phyloP scores from a whole-genome alignment of 64 coral and sea anemone genomes.

The Dendronephthya gigantea region DNA sequence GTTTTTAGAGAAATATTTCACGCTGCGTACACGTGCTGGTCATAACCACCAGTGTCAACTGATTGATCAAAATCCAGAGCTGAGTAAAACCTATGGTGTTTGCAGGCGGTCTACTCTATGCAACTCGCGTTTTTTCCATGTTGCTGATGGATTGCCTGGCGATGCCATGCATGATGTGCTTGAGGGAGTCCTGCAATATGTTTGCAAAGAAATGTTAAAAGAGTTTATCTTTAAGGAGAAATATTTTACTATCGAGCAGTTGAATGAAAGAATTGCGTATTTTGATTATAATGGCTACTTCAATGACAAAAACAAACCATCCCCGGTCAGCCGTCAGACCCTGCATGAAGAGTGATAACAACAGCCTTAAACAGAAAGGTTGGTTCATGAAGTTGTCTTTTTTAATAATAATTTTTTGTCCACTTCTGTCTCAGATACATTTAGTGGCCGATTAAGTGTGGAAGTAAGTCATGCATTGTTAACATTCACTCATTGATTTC shows the following conservation, averaged over 20 bases:
- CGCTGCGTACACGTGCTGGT: background rate
- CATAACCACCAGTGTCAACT: background rate
- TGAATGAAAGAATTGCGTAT: background rate
- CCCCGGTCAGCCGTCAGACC: background rate
- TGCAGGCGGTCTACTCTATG: background rate
- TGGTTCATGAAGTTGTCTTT: background rate
- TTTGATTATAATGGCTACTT: background rate
- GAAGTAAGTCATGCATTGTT: too few relatives aligned
- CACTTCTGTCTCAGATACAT: too few relatives aligned
- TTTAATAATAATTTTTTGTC: too few relatives aligned
- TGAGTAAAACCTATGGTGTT: conserved; percentile 2
- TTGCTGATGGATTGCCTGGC: background rate
- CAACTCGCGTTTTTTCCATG: background rate
- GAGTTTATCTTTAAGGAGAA: background rate
- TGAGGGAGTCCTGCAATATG: background rate
- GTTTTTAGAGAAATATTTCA: conserved; percentile 11
- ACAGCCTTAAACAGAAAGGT: background rate
- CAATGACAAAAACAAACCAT: conserved; percentile 6
- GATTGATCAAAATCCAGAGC: background rate
- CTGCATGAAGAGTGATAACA: background rate
- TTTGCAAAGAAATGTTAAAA: background rate
- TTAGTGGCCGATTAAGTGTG: too few relatives aligned
- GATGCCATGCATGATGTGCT: conserved; percentile 12
- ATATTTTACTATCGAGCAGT: background rate
- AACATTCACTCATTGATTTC: background rate